phyloP scores from a whole-genome alignment of 2,113 vertebrate genomes.

The Empidonax traillii region DNA sequence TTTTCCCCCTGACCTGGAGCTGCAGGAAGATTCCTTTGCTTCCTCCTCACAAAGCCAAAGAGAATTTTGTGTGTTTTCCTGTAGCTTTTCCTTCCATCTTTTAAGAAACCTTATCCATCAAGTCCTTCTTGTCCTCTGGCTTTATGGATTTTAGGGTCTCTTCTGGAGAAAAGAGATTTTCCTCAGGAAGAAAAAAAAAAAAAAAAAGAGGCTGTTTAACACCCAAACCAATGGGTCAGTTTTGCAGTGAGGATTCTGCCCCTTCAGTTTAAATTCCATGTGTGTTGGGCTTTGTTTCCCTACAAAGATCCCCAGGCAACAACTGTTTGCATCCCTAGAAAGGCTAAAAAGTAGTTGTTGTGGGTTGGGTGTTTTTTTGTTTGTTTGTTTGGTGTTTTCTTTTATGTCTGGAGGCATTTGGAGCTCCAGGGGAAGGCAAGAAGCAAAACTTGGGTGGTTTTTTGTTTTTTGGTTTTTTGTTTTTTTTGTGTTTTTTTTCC shows the following conservation, averaged over 20 bases:
- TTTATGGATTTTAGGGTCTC: not conserved
- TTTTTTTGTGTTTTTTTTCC: not conserved
- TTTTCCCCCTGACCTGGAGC: not conserved
- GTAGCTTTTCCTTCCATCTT: not conserved
- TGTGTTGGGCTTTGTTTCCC: slow-evolving; percentile 12
- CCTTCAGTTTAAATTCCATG: not conserved
- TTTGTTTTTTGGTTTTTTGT: too few relatives aligned
- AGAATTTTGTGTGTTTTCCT: not conserved
- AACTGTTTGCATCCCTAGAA: slow-evolving; percentile 23
- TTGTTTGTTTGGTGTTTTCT: slow-evolving; percentile 49
- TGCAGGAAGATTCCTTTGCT: not conserved
- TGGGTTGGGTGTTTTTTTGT: not conserved
- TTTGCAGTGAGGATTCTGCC: slow-evolving; percentile 1
- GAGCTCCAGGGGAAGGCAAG: slow-evolving; percentile 57
- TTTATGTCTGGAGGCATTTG: slow-evolving; percentile 55
- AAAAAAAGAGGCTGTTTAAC: not conserved
- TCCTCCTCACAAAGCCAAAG: not conserved
- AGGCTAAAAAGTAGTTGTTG: slow-evolving; percentile 26
- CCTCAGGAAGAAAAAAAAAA: not conserved
- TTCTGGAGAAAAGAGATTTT: not conserved
- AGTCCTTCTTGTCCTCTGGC: not conserved
- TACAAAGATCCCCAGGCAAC: slow-evolving; percentile 10
- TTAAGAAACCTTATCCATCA: not conserved
- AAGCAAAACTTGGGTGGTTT: not conserved
- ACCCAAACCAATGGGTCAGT: slow-evolving; percentile 1